These are phyloP conservation scores for Epinephelus awoara DNA, from an alignment of 2,797 vertebrate genomes.

Conservation along the genomic window DNA sequence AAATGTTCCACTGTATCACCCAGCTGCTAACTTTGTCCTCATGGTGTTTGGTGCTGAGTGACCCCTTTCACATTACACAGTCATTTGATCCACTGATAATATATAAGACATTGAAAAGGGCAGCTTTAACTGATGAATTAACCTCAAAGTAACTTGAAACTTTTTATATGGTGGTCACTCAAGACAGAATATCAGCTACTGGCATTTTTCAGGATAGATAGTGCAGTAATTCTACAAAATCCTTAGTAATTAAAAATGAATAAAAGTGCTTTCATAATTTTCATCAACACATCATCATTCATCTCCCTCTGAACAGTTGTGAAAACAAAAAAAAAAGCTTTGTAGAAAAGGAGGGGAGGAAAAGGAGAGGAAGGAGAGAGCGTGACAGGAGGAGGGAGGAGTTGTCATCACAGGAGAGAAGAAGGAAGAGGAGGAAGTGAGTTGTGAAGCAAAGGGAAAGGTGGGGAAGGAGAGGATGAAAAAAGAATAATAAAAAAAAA, in stretches of 20 bases:
- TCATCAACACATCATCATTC: neutral
- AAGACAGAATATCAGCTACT: neutral
- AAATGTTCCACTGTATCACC: too few species aligned
- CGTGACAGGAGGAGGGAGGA: constrained; percentile 3
- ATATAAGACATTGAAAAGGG: neutral
- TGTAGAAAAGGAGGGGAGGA: neutral
- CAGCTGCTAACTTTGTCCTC: too few species aligned
- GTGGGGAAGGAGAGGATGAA: neutral
- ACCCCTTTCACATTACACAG: too few species aligned
- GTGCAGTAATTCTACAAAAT: too few species aligned
- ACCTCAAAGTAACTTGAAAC: too few species aligned
- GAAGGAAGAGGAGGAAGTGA: neutral
- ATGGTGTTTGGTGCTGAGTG: too few species aligned
- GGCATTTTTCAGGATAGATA: neutral
- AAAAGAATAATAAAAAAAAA: neutral
- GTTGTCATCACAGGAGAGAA: constrained; percentile 13
- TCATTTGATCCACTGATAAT: neutral
- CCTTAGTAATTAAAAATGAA: neutral
- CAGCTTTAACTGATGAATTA: neutral
- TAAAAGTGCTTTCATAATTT: neutral
- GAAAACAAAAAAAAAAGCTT: neutral
- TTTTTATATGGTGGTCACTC: too few species aligned
- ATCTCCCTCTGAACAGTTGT: neutral
- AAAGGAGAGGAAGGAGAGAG: neutral
- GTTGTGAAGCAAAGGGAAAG: neutral